Percentiles rank a stretch among this genome's conserved stretches.
Conservation (phyloP, 2,113 vertebrate genomes). For the Smithornis capensis region DNA sequence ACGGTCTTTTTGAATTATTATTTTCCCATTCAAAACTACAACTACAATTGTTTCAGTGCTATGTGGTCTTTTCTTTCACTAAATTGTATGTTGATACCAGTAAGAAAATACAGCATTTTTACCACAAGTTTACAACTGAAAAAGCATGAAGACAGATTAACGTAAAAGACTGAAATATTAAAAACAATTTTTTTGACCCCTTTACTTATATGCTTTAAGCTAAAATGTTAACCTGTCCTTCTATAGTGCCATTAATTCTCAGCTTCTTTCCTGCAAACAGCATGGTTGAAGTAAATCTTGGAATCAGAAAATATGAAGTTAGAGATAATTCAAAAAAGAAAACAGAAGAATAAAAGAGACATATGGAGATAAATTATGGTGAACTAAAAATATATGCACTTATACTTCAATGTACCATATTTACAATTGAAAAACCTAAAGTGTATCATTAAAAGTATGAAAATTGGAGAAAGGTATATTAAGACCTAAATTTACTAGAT, state of each 20-base stretch:
- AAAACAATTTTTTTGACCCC: not conserved
- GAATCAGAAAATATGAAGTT: not conserved
- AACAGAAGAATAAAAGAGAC: not conserved
- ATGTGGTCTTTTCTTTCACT: not conserved
- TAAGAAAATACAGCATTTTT: not conserved
- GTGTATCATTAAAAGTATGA: not conserved
- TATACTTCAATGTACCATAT: not conserved
- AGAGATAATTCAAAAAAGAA: not conserved
- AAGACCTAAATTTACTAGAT: not conserved
- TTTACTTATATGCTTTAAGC: not conserved
- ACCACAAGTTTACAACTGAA: not conserved
- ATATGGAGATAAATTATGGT: not conserved
- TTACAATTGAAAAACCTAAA: not conserved
- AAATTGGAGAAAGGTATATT: not conserved
- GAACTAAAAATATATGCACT: not conserved
- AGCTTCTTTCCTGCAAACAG: not conserved
- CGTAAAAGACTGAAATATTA: not conserved
- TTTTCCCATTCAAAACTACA: not conserved
- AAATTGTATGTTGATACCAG: not conserved
- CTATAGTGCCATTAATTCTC: not conserved
- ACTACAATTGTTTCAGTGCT: not conserved
- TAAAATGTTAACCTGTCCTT: not conserved
- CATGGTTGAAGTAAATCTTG: not conserved
- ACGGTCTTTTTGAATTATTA: not conserved
- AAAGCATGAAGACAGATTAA: not conserved